Evolutionary conservation across 1,140 invertebrate genomes (phyloP), one percentile per base, ranked within the genome.

Genomic region (Arion vulgaris): DNA sequence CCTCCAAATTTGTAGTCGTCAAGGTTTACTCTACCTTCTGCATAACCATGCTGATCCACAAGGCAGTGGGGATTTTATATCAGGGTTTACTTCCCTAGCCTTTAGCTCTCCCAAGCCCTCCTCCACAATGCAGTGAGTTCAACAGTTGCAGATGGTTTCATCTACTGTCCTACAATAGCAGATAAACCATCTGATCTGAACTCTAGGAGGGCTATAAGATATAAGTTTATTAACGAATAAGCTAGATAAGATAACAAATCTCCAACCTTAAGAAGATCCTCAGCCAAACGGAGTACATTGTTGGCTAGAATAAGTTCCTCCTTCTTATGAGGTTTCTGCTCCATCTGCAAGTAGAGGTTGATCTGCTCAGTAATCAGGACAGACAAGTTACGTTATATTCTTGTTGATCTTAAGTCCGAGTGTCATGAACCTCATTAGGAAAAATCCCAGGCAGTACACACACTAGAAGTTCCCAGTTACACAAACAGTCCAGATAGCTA

Each of bases 251-350:
- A 71, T 13, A 36, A 32, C 32, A 36, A 71, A 68, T 23, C 7
- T 71, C 75, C 39, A 93, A 97, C 96, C 94, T 99, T 99, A 2
- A 99, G 94, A 49, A 99, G 93, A 94, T 98, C 97, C 74, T 97
- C 96, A 49, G 98, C 97, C 79, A 99, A 93, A 92, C 98, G 98
- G 17, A 99, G 94, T 53, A 99, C 98, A 92, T 97, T 98, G 93
- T 99, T 99, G 45, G 97, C 97, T 49, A 99, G 95, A 91, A 96
- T 97, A 11, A 99, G 93, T 89, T 98, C 96, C 81, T 99, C 97
- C 91, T 99, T 99, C 91, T 98, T 98, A 88, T 98, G 96, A 0
- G 98, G 97, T 88, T 98, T 97, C 92, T 98, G 97, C 90, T 99
- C 98, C 92, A 99, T 98, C 93, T 98, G 96, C n/a, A 98, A 93